phyloP scores from a whole-genome alignment of 2,797 vertebrate genomes.

The Dendrocincla tyrannina region DNA sequence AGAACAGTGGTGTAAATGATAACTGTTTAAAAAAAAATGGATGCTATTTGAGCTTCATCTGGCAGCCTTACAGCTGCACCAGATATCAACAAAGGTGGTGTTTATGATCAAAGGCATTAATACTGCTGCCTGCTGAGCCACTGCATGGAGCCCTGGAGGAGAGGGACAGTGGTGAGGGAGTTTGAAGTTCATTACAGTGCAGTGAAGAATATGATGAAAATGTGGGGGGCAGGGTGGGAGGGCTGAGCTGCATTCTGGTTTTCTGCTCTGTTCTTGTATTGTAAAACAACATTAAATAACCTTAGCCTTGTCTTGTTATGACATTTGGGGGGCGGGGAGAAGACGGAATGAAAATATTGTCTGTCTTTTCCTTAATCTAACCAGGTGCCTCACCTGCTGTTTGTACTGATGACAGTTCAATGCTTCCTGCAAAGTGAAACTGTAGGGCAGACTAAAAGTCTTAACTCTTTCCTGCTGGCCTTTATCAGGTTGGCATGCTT shows the following conservation, averaged over 20 bases:
- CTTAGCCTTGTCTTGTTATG: neutral
- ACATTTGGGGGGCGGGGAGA: neutral
- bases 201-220: neutral
- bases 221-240: neutral
- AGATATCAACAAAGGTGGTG: neutral
- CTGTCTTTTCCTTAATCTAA: neutral
- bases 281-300: neutral
- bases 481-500: neutral
- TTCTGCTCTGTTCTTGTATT: neutral
- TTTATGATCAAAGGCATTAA: neutral
- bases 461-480: slow-evolving; percentile 17
- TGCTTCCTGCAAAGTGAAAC: slow-evolving; percentile 11
- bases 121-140: neutral
- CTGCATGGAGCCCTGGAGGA: neutral
- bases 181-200: neutral
- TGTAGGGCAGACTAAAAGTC: neutral
- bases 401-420: neutral
- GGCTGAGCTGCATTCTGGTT: neutral
- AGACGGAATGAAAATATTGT: neutral
- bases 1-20: neutral
- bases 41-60: neutral
- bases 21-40: neutral
- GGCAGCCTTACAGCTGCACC: neutral
- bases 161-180: neutral
- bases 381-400: neutral